Evolutionary conservation across 2,888 invertebrate genomes (phyloP), one percentile per base, ranked within the genome.

Genomic region (Diploptera punctata): DNA sequence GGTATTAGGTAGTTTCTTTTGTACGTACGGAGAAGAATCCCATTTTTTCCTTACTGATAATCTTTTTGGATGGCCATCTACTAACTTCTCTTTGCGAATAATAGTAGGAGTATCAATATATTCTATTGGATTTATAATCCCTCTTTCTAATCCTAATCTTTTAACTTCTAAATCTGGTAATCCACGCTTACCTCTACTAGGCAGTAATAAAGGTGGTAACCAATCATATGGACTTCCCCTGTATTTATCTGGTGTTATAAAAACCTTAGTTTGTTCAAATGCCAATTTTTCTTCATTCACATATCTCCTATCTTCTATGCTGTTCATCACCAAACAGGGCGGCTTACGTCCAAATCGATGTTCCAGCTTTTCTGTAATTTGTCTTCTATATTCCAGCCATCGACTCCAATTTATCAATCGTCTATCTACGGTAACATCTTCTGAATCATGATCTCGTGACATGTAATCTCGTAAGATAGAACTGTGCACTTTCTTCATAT

Each of bases 141-240:
- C 47, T n/a, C 47, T 47, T 47, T 47, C 47, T 3, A 47, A n/a
- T 3, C 3, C 3, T 7, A 3, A 13, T 47, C 10, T n/a, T n/a
- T 7, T 47, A 4, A 47, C 10, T n/a, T 7, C 47, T 4, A 7
- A 47, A 47, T 47, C 47, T n/a, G n/a, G 47, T 13, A 47, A n/a
- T 4, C 10, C 3, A n/a, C 9, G 47, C 3, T 47, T 47, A 4
- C 47, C 18, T 47, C n/a, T 47, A n/a, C n/a, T 47, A 4, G 7
- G 3, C n/a, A 47, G n/a, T 3, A 47, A n/a, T n/a, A n/a, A 3
- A n/a, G 47, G 47, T n/a, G 47, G 3, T n/a, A 13, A n/a, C 47
- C 47, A 47, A n/a, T n/a, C 10, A n/a, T 47, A 47, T n/a, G 47
- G 47, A 47, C 47, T 47, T n/a, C 47, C 47, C n/a, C 47, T 47